Evolutionary conservation across 2,797 vertebrate genomes (phyloP), one percentile per base, ranked within the genome.

Genomic region (Pachyuromys duprasi): DNA sequence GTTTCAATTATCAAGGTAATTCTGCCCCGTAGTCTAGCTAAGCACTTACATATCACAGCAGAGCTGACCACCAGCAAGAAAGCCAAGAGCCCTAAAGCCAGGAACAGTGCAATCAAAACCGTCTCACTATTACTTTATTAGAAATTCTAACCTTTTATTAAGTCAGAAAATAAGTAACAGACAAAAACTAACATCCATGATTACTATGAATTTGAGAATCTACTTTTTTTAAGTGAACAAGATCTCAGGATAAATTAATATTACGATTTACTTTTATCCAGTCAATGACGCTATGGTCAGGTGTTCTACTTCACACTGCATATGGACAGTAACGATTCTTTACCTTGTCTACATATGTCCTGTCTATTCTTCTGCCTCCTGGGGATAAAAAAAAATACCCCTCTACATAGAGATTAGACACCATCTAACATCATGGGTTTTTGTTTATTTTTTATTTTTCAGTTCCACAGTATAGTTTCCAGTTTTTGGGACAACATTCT

Each of bases 1-100:
- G 45, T 79, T 91, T 96, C 92, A 69, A 86, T 89, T 94, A 96
- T 90, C 72, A 90, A 92, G 91, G 49, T 42, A 92, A 84, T 72
- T 95, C 45, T 69, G 24, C 86, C 72, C 67, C 31, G 90, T 8
- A 39, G 69, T 89, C 39, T 33, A 92, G 72, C 42, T 79, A 65
- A 89, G 57, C 26, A 92, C 33, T 13, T 24, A 91, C 28, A 79
- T 84, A 81, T 26, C 74, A 95, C 36, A 62, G 63, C 69, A 83
- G 31, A 88, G 14, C 42, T 42, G 82, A 89, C 84, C 36, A 88
- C 20, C 31, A 87, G 82, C 69, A 22, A 80, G 28, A 87, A 96
- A 95, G 55, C 15, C 86, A 94, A 33, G 15, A 82, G 55, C 39
- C 31, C 22, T 84, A 0, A 8, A 12, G 63, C 24, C 33, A 90